phyloP scores from a whole-genome alignment of 2,113 vertebrate genomes.

The Channa maculata region DNA sequence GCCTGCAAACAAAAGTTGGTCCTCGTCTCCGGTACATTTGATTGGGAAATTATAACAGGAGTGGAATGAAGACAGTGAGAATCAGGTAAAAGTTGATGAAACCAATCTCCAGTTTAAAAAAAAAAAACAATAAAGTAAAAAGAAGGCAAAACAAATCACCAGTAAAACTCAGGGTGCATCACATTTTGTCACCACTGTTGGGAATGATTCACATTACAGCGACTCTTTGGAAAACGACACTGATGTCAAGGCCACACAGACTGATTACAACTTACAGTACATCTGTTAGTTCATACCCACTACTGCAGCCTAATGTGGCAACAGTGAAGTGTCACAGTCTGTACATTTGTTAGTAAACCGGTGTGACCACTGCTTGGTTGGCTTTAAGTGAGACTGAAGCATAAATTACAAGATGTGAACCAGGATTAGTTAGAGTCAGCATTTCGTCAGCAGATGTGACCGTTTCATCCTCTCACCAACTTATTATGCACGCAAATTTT shows the following conservation, averaged over 20 bases:
- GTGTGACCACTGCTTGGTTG: neutral
- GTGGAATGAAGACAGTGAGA: slow-evolving; percentile 46
- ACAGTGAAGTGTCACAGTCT: no score
- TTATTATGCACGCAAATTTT: no score
- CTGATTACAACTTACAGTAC: slow-evolving; percentile 11
- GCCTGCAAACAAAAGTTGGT: slow-evolving; percentile 30
- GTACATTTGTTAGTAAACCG: neutral
- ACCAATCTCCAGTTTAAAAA: slow-evolving; percentile 32
- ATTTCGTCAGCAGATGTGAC: no score
- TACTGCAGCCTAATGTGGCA: neutral
- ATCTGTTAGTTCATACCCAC: slow-evolving; percentile 8
- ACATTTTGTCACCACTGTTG: slow-evolving; percentile 36
- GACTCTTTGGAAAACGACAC: neutral
- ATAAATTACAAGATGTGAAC: slow-evolving; percentile 3
- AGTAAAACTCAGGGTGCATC: slow-evolving; percentile 9
- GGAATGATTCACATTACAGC: slow-evolving; percentile 45
- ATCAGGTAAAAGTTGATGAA: neutral
- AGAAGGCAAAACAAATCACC: slow-evolving; percentile 17
- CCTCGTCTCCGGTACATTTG: slow-evolving; percentile 20
- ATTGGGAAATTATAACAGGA: slow-evolving; percentile 1
- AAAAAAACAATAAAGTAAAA: slow-evolving; percentile 1
- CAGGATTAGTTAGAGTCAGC: no score
- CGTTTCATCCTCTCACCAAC: no score
- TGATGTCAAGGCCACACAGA: slow-evolving; percentile 18
- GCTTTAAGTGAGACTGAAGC: neutral